A percentile compares a stretch with the other conserved stretches of the same genome.
Evolutionary conservation across 2,113 vertebrate genomes (phyloP).

Genomic region (Ramphastos sulfuratus): DNA sequence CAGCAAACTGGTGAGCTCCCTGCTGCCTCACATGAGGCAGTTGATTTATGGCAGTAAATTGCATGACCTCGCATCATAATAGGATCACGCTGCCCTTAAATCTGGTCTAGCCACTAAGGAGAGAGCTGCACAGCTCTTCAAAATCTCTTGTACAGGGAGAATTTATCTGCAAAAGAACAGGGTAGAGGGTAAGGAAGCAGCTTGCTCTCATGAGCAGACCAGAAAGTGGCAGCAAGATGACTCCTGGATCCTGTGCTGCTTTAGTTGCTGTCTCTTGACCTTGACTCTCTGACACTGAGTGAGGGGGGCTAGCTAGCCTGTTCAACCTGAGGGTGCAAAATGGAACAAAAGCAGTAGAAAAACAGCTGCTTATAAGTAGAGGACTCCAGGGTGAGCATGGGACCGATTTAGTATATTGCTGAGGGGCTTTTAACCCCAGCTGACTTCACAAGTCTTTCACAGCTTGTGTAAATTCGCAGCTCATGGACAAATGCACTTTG

Average conservation of each 20-base stretch:
- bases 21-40: neutral
- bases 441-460: conserved; percentile 45
- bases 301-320: neutral
- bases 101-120: neutral
- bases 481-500: neutral
- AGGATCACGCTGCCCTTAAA: neutral
- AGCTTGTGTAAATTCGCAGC: conserved; percentile 35
- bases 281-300: conserved; percentile 6
- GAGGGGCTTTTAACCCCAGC: conserved; percentile 33
- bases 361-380: conserved; percentile 31
- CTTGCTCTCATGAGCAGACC: neutral
- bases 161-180: neutral
- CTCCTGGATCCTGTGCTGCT: neutral
- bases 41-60: conserved; percentile 31
- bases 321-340: conserved; percentile 22
- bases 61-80: neutral
- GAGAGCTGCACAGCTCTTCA: neutral
- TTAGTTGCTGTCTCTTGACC: neutral
- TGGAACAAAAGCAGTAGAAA: neutral
- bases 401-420: conserved; percentile 34
- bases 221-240: neutral
- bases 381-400: neutral
- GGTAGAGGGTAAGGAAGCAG: neutral
- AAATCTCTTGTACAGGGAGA: neutral
- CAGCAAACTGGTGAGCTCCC: neutral